Evolutionary conservation across 2,888 invertebrate species (phyloP), one percentile per base, ranked within the genome.

Genomic region (Cheiracanthium punctorium): DNA sequence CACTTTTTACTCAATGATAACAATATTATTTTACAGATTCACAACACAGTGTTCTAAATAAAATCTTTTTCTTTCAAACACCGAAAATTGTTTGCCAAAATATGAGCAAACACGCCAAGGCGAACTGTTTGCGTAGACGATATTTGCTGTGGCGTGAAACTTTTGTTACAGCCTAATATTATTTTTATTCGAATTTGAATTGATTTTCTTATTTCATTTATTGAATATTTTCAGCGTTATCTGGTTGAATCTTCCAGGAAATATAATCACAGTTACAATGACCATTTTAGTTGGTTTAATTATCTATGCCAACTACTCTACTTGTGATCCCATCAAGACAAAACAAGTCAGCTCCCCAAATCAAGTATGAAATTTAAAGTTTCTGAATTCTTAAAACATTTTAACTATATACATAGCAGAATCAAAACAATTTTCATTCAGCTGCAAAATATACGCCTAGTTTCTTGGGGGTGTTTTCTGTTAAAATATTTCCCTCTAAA

Each of bases 231-330:
- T 88, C 92, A 96, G 96, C 88, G 95, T 96, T 0, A 92, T 96
- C 28, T 93, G 94, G 92, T 94, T 96, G 88, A 95, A 96, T 70
- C 94, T 95, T 76, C 91, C 94, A 82, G 95, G 96, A 0, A 93
- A 98, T 88, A 94, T 95, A 87, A 91, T 95, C 20, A 94, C 97
- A 29, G 96, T 97, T 91, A 94, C 95, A 17, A 93, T 97, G 29
- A 97, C 97, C 91, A 96, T 96, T 91, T 94, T 96, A 91, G 96
- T 96, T 17, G 98, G 98, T 12, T 94, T 97, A 92, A 94, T 97
- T 86, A 94, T 97, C 90, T 96, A 96, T 89, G 94, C 95, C 10
- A 94, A 95, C 91, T 97, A 97, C 92, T 93, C 94, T 84, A 93
- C 94, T 90, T 98, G 98, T 92, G 97, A 98, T 93, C 97, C 97